phyloP scores from a whole-genome alignment of 2,113 vertebrate species.

The Chaenocephalus aceratus region DNA sequence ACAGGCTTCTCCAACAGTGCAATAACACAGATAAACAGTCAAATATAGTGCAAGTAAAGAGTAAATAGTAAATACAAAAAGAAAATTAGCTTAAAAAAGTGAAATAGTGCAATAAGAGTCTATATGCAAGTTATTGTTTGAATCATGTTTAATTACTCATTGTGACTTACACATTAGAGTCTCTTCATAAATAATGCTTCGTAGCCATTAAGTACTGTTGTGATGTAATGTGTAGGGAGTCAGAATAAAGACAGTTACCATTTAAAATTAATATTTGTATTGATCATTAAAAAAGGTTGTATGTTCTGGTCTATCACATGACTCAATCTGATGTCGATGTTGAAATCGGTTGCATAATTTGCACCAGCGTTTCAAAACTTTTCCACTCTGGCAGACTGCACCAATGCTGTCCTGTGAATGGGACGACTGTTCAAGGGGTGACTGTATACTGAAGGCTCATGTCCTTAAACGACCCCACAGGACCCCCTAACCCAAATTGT shows the following conservation, averaged over 20 bases:
- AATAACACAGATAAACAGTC: too few relatives aligned
- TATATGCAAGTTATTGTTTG: neutral
- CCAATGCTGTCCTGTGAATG: too few relatives aligned
- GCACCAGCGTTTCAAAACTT: constrained; percentile 9
- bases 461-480: constrained; percentile 54
- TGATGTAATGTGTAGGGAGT: constrained; percentile 1
- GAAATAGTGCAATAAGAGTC: too few relatives aligned
- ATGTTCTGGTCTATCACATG: neutral
- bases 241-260: neutral
- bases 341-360: constrained; percentile 2
- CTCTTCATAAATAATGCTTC: neutral
- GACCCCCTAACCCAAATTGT: constrained; percentile 45
- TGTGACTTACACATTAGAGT: constrained; percentile 5
- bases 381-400: constrained; percentile 29
- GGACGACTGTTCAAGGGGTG: neutral
- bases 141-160: constrained; percentile 22
- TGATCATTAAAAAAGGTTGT: neutral
- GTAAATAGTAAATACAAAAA: too few relatives aligned
- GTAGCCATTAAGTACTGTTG: neutral
- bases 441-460: constrained; percentile 41
- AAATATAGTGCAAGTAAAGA: too few relatives aligned
- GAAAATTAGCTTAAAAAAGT: too few relatives aligned
- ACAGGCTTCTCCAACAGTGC: too few relatives aligned
- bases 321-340: constrained; percentile 22
- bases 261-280: neutral